Evolutionary conservation across 1,140 invertebrate species (phyloP).

Genomic region (Bradynema listronoti): DNA sequence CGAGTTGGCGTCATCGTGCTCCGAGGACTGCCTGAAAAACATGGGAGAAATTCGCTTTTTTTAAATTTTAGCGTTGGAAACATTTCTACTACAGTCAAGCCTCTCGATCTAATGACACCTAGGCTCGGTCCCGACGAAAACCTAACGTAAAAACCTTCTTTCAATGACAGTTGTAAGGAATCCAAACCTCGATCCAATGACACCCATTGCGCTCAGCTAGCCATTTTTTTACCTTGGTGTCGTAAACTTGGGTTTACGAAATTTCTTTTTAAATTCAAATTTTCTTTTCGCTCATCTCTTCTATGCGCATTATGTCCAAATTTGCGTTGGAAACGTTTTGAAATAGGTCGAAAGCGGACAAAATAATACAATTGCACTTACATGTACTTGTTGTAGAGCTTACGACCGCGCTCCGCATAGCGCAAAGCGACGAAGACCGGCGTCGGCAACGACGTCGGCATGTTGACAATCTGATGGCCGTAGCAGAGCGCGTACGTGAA

Average conservation of each 20-base stretch:
- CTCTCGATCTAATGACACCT: not conserved
- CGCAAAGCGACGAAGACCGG: slow-evolving; percentile 10
- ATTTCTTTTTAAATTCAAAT: not conserved
- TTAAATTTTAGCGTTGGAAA: not conserved
- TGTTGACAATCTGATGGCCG: slow-evolving; percentile 19
- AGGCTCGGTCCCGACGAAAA: too few relatives aligned
- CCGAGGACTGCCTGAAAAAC: not conserved
- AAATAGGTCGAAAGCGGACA: not conserved
- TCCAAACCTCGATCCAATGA: not conserved
- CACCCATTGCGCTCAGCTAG: not conserved
- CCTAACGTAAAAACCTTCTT: too few relatives aligned
- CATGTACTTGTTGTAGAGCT: slow-evolving; percentile 6
- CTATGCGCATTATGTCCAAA: not conserved
- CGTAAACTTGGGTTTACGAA: not conserved
- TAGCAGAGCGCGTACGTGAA: slow-evolving; percentile 16
- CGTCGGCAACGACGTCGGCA: slow-evolving; percentile 10
- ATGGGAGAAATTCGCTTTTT: not conserved
- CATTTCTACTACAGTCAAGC: not conserved
- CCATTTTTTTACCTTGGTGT: not conserved
- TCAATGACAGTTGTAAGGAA: too few relatives aligned
- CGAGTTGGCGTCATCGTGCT: not conserved
- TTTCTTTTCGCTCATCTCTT: not conserved
- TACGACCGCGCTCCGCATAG: slow-evolving; percentile 12
- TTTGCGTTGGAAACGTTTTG: not conserved
- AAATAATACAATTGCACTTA: slow-evolving; percentile 1